A percentile compares a stretch with the other conserved stretches of the same genome.
phyloP scores from a whole-genome alignment of 2,888 invertebrate species.

The Elmis aenea region DNA sequence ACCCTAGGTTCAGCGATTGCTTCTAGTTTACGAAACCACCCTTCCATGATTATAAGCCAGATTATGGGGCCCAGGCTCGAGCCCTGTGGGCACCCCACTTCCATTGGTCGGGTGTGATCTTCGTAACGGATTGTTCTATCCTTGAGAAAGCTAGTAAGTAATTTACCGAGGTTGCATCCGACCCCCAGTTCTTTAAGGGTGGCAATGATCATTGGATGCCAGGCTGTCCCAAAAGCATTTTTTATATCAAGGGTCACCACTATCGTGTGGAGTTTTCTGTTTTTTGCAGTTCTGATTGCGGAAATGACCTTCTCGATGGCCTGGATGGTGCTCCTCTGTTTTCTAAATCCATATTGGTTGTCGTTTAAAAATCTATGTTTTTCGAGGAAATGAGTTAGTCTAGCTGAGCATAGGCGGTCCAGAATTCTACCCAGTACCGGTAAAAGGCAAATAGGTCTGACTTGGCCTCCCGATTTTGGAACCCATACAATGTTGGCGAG shows the following conservation, averaged over 20 bases:
- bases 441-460: slow-evolving; percentile 29
- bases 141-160: slow-evolving; percentile 15
- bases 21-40: slow-evolving; percentile 20
- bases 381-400: slow-evolving; percentile 22
- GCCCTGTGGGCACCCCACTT: slow-evolving; percentile 25
- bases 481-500: slow-evolving; percentile 22
- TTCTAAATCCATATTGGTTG: slow-evolving; percentile 24
- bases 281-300: neutral
- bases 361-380: slow-evolving; percentile 16
- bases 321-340: slow-evolving; percentile 26
- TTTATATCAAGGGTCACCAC: slow-evolving; percentile 4
- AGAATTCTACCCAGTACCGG: slow-evolving; percentile 28
- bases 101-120: slow-evolving; percentile 2
- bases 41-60: slow-evolving; percentile 25
- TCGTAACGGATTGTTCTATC: slow-evolving; percentile 14
- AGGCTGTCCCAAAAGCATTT: slow-evolving; percentile 3
- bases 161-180: slow-evolving; percentile 9
- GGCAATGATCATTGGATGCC: neutral
- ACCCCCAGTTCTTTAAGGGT: neutral
- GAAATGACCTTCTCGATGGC: slow-evolving; percentile 18
- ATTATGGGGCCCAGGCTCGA: slow-evolving; percentile 25
- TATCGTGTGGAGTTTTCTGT: neutral
- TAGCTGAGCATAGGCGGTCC: slow-evolving; percentile 28
- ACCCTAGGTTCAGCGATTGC: slow-evolving; percentile 1
- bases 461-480: slow-evolving; percentile 24